These are phyloP conservation scores for Synanthedon tipuliformis DNA, from an alignment of 2,888 invertebrate species.

Conservation along the genomic window DNA sequence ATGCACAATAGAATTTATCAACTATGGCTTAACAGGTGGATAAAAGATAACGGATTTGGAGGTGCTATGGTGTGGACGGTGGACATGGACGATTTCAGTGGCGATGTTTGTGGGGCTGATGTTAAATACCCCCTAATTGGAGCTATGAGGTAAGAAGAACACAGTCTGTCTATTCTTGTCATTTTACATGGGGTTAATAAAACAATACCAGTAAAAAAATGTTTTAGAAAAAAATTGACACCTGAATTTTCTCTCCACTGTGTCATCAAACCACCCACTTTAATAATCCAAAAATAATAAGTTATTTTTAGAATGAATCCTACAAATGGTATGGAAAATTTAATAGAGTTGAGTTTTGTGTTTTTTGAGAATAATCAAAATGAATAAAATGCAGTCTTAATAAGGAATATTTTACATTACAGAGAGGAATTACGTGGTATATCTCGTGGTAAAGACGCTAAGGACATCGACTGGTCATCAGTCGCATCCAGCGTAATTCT, in stretches of 20 bases:
- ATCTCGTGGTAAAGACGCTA: conserved; percentile 83
- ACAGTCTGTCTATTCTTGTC: too few species aligned
- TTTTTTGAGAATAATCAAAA: too few species aligned
- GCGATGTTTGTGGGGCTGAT: conserved; percentile 83
- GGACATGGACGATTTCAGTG: conserved; percentile 94
- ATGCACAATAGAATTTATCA: not conserved
- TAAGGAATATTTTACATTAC: conserved; percentile 7
- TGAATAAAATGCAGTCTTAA: too few species aligned
- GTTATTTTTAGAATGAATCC: too few species aligned
- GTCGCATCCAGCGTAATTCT: conserved; percentile 75
- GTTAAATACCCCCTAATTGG: conserved; percentile 91
- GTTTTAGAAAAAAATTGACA: too few species aligned
- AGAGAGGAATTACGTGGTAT: conserved; percentile 89
- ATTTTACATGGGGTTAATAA: too few species aligned
- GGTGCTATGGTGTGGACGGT: conserved; percentile 97
- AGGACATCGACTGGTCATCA: conserved; percentile 87
- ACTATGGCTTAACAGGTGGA: conserved; percentile 66
- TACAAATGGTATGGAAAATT: too few species aligned
- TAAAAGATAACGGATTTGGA: conserved; percentile 86
- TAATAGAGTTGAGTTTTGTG: too few species aligned
- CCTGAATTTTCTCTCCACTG: too few species aligned
- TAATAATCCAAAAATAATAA: too few species aligned
- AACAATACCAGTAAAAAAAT: too few species aligned
- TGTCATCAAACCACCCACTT: too few species aligned
- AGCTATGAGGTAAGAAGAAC: conserved; percentile 78